Percentiles rank a stretch among this genome's conserved stretches.
These are phyloP conservation scores for Chloromyia formosa DNA, from an alignment of 2,888 invertebrate genomes.

Conservation along the genomic window DNA sequence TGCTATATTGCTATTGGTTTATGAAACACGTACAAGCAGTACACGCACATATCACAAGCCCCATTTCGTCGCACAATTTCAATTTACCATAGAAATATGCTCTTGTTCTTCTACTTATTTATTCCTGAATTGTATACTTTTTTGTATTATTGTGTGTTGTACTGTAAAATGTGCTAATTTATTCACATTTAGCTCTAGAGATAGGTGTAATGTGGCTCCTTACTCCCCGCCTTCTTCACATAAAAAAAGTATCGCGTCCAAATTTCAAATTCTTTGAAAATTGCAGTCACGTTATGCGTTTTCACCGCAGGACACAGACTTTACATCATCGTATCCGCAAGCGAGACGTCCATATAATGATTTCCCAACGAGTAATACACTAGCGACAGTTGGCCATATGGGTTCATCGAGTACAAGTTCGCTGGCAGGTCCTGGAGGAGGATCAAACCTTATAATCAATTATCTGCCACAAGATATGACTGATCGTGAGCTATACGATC, in stretches of 20 bases:
- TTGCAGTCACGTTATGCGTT: constrained; percentile 66
- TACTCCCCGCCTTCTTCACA: constrained; percentile 28
- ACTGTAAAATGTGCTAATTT: too few relatives aligned
- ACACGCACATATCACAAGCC: constrained; percentile 11
- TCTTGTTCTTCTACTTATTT: too few relatives aligned
- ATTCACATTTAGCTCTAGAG: background rate
- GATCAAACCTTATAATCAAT: constrained; percentile 92
- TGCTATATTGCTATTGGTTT: too few relatives aligned
- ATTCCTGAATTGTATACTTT: too few relatives aligned
- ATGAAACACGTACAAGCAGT: too few relatives aligned
- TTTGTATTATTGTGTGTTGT: too few relatives aligned
- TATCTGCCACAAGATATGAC: constrained; percentile 94
- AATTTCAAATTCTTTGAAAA: constrained; percentile 59
- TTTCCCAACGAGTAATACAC: constrained; percentile 59
- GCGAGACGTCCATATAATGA: constrained; percentile 62
- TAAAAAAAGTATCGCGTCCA: constrained; percentile 56
- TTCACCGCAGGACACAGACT: constrained; percentile 66
- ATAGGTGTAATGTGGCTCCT: constrained; percentile 5
- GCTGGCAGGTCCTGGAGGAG: constrained; percentile 57
- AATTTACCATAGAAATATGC: background rate
- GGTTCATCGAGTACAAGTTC: constrained; percentile 59
- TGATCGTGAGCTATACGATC: constrained; percentile 87
- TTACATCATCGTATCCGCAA: constrained; percentile 63
- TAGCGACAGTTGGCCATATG: constrained; percentile 58
- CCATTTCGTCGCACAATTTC: constrained; percentile 34